Conservation (phyloP, 2,113 vertebrate species). For the Phycodurus eques region DNA sequence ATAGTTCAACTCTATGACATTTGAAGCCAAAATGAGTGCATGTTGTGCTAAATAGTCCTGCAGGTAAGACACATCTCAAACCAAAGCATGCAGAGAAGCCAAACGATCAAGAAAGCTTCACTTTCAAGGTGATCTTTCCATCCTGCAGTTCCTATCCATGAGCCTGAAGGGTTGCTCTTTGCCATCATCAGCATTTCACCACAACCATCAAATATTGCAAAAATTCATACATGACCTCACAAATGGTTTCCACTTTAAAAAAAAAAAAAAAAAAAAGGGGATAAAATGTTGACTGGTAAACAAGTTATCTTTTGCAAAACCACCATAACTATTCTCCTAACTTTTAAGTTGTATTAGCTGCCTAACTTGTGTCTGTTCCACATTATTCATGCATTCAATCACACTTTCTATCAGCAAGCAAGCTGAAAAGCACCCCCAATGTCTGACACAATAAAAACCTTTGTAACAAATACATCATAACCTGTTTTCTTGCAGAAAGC, state of each 20-base stretch:
- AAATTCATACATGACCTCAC: not conserved
- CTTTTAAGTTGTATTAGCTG: slow-evolving; percentile 34
- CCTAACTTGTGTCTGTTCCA: slow-evolving; percentile 11
- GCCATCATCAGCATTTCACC: slow-evolving; percentile 5
- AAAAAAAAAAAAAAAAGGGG: not conserved
- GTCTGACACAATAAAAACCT: not conserved
- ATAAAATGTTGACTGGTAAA: not conserved
- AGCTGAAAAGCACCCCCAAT: not conserved
- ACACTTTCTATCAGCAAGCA: not conserved
- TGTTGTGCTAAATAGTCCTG: slow-evolving; percentile 8
- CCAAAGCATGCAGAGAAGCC: slow-evolving; percentile 12
- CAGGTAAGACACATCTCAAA: slow-evolving; percentile 6
- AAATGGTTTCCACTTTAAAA: not conserved
- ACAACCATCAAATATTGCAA: not conserved
- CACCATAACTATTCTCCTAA: not conserved
- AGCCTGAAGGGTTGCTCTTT: slow-evolving; percentile 1
- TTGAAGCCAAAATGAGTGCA: not conserved
- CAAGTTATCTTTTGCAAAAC: not conserved
- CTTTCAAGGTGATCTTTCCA: slow-evolving; percentile 11
- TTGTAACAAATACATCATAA: not conserved
- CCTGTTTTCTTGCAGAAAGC: not conserved
- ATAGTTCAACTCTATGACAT: not conserved
- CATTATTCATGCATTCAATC: slow-evolving; percentile 2
- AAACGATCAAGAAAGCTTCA: not conserved
- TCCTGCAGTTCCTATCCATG: not conserved